Percentiles rank a stretch among this genome's conserved stretches.
These are phyloP conservation scores for Neotoma lepida DNA, from an alignment of 2,113 vertebrate species.

Conservation along the genomic window DNA sequence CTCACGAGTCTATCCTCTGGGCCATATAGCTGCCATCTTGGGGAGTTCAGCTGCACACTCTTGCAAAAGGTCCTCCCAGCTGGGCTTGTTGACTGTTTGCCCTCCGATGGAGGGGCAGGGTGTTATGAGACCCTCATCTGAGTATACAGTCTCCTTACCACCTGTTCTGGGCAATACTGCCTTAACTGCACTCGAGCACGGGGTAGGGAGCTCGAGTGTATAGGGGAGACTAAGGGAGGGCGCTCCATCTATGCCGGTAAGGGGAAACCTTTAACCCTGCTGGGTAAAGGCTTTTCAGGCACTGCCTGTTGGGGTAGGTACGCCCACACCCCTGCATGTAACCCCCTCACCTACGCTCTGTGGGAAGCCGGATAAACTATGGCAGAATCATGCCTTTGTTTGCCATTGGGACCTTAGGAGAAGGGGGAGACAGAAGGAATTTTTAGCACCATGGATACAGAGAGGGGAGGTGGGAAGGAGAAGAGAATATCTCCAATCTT, in stretches of 20 bases:
- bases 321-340: background rate
- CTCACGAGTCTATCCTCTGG: background rate
- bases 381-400: background rate
- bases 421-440: background rate
- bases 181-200: accelerated
- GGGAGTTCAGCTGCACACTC: background rate
- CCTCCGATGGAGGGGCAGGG: background rate
- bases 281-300: background rate
- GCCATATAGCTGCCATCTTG: background rate
- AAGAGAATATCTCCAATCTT: background rate
- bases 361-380: background rate
- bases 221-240: background rate
- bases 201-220: background rate
- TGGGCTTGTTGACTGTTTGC: background rate
- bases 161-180: background rate
- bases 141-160: background rate
- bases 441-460: background rate
- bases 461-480: background rate
- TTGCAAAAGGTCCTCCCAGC: background rate
- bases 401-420: background rate
- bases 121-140: background rate
- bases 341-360: background rate
- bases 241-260: background rate
- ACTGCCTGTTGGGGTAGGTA: background rate
- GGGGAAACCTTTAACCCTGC: background rate